Conservation (phyloP, 2,113 vertebrate species). For the Crypturellus undulatus region DNA sequence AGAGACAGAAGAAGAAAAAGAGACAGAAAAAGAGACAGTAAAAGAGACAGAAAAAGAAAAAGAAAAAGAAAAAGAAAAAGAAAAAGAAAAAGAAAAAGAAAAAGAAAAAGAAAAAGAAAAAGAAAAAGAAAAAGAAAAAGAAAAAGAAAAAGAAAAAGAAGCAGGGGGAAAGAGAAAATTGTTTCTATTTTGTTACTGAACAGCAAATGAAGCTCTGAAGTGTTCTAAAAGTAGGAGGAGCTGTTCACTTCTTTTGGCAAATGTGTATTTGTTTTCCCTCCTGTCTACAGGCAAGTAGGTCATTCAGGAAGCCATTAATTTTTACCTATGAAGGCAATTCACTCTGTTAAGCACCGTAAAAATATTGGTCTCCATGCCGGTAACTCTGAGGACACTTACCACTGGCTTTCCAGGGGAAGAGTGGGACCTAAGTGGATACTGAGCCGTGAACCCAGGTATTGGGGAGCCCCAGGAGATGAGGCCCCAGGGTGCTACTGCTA, state of each 20-base stretch:
- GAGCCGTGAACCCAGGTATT: background rate
- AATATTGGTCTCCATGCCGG: background rate
- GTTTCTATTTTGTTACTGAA: accelerated
- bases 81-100: too few relatives aligned
- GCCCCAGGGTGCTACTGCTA: too few relatives aligned
- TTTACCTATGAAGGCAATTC: background rate
- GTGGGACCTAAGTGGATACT: background rate
- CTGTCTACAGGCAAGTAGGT: background rate
- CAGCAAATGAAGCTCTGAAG: background rate
- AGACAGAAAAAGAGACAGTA: too few relatives aligned
- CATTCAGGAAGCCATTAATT: background rate
- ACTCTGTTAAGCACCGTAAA: background rate
- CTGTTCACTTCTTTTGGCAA: background rate
- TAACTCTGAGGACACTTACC: background rate
- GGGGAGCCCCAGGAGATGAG: too few relatives aligned
- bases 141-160: too few relatives aligned
- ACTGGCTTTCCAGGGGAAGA: background rate
- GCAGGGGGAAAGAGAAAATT: background rate
- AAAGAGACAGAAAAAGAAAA: too few relatives aligned
- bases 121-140: too few relatives aligned
- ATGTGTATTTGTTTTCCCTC: background rate
- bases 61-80: too few relatives aligned
- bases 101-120: too few relatives aligned
- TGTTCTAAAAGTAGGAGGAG: background rate
- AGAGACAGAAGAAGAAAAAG: too few relatives aligned